Evolutionary conservation across 2,888 invertebrate species (phyloP), one percentile per base, ranked within the genome.

Genomic region (Trichogramma dendrolimi): DNA sequence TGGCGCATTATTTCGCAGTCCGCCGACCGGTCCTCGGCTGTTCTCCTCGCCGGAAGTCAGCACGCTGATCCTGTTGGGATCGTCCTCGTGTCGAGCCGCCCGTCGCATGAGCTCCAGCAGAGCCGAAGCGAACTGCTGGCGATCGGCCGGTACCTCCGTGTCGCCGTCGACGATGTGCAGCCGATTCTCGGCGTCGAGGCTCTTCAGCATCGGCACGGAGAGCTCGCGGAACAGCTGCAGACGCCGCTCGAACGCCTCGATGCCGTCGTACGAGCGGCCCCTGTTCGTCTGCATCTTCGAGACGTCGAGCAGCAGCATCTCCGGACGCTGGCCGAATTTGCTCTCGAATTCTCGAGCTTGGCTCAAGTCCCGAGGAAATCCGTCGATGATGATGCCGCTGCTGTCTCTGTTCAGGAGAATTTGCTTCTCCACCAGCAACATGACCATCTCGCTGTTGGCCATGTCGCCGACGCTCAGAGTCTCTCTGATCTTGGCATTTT

Each of bases 321-420:
- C 87, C 3, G 95, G 94, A 55, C 85, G 83, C 70, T 89, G 85
- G 60, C 86, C 85, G 79, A 88, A 91, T 93, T 94, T 92, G 61
- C 84, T 86, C 80, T 98, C 93, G 78, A 97, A 98, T 73, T 88
- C 86, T 58, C 87, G 85, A 69, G 93, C 90, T 82, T 98, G 97
- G 55, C 88, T 87, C 75, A 94, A 81, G 73, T 96, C 94, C 60
- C 97, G 83, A 0, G 98, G 98, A 78, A 92, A 98, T 0, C 97
- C 97, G 73, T 97, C 97, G 60, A 99, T 86, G 61, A 98, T 86
- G 62, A 96, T 87, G 4, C 96, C 96, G 48, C 85, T 85, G 0
- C 73, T 75, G 53, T 77, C 72, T 2, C 75, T 73, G 67, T 79
- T 75, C 2, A 73, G 53, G 4, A 74, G 64, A 67, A 91, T 83